Evolutionary conservation across 2,888 invertebrate genomes (phyloP).

Genomic region (Lepidochitona cinerea): DNA sequence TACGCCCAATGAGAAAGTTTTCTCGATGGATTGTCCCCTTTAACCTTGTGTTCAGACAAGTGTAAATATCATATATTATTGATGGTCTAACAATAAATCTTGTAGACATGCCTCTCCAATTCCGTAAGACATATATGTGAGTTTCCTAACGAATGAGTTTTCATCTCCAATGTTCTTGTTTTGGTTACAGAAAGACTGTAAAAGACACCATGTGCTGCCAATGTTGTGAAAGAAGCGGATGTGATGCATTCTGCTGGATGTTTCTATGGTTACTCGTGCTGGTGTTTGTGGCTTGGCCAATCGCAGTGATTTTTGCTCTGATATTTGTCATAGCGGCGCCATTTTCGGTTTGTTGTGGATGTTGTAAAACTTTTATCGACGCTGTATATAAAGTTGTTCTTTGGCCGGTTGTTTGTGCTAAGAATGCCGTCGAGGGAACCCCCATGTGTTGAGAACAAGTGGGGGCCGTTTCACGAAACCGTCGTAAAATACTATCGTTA

Average conservation of each 20-base stretch:
- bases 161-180: too few relatives aligned
- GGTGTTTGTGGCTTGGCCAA: not conserved
- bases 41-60: too few relatives aligned
- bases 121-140: too few relatives aligned
- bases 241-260: not conserved
- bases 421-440: not conserved
- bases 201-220: not conserved
- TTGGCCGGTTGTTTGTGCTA: not conserved
- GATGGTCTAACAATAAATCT: too few relatives aligned
- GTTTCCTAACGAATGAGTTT: too few relatives aligned
- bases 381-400: slow-evolving; percentile 1
- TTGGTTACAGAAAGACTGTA: too few relatives aligned
- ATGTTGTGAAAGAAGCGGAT: not conserved
- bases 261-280: not conserved
- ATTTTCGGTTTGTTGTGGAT: not conserved
- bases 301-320: not conserved
- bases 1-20: too few relatives aligned
- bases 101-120: too few relatives aligned
- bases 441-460: not conserved
- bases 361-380: not conserved
- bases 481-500: too few relatives aligned
- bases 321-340: not conserved
- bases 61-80: too few relatives aligned
- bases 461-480: too few relatives aligned
- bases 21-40: too few relatives aligned